Base-by-base conservation (phyloP, 2,113 vertebrate genomes). In the Cyprinodon tularosa region DNA sequence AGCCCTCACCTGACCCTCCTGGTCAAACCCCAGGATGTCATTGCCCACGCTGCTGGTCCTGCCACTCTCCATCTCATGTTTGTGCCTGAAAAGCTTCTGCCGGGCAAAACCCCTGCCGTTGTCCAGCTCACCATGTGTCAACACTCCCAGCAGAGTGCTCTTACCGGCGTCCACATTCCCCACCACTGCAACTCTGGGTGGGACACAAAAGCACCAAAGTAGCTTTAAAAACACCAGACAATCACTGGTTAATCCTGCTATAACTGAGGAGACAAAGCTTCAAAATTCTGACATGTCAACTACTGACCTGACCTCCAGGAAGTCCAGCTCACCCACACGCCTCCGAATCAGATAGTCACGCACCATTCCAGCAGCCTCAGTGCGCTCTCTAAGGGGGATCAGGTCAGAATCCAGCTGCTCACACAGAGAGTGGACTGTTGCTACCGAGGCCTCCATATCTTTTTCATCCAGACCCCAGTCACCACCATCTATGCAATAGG, bases 31-130 rank as follows among this genome's bases (percentile, higher is more conserved):
- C 90, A 99, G 94, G 60, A 99, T 99, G 91, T 99, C 97, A 1
- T 99, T 99, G 83, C 98, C 98, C 81, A 99, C 97, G 0, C 97
- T 99, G 96, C 98, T 99, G 89, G 98, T 99, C 73, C 97, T 94
- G 13, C 98, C 98, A 0, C 97, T 99, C 89, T 99, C 98, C 64
- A 99, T 97, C 92, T 99, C 98, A 0, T 99, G 98, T 76, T 99
- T 98, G 90, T 99, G 98, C 63, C 98, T 96, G 93, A 99, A 99
- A 50, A 99, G 97, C 79, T 99, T 99, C 92, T 99, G 98, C 63
- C 98, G 96, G 62, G 98, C 98, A 66, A 99, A 98, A 82, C 98
- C 98, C 50, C 98, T 95, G 62, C 98, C 97, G 0, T 99, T 99
- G 94, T 99, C 97, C 84, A 99, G 93, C 80, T 99, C 97, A 0